Conservation (phyloP, 2,113 vertebrate genomes). For the Poeciliopsis prolifica region DNA sequence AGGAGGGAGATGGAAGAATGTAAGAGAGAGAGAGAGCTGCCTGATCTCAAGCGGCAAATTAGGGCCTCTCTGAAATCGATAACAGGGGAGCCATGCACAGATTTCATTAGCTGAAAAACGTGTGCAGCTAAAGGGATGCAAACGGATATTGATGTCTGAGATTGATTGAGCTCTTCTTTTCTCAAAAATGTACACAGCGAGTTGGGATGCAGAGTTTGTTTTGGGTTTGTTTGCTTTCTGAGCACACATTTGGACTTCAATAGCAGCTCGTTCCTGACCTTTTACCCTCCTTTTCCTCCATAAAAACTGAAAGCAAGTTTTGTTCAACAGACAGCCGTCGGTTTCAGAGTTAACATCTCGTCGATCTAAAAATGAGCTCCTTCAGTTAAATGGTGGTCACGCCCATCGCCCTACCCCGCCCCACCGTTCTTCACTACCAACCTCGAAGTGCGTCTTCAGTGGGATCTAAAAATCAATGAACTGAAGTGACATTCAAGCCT, state of each 20-base stretch:
- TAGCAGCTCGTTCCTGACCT: conserved; percentile 56
- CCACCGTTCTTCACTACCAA: conserved; percentile 8
- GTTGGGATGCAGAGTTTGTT: conserved; percentile 78
- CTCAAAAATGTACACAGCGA: conserved; percentile 80
- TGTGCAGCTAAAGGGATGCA: conserved; percentile 84
- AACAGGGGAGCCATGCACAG: conserved; percentile 71
- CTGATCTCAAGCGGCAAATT: conserved; percentile 84
- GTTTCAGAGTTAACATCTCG: conserved; percentile 32
- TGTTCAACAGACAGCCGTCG: conserved; percentile 51
- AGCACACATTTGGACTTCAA: conserved; percentile 62
- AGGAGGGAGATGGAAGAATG: conserved; percentile 8
- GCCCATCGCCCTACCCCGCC: neutral
- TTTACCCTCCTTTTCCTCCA: conserved; percentile 52
- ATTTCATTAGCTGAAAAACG: conserved; percentile 86
- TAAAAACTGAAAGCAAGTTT: conserved; percentile 26
- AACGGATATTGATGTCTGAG: conserved; percentile 86
- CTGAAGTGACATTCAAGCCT: conserved; percentile 70
- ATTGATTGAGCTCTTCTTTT: conserved; percentile 87
- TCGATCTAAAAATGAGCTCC: conserved; percentile 48
- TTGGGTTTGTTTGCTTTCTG: conserved; percentile 60
- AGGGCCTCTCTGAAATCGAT: conserved; percentile 82
- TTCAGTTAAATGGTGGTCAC: conserved; percentile 50
- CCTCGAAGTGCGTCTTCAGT: conserved; percentile 47
- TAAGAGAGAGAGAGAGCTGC: conserved; percentile 55
- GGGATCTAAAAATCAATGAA: conserved; percentile 74